Evolutionary conservation across 2,797 vertebrate genomes (phyloP), one percentile per base, ranked within the genome.

Genomic region (Diceros bicornis): DNA sequence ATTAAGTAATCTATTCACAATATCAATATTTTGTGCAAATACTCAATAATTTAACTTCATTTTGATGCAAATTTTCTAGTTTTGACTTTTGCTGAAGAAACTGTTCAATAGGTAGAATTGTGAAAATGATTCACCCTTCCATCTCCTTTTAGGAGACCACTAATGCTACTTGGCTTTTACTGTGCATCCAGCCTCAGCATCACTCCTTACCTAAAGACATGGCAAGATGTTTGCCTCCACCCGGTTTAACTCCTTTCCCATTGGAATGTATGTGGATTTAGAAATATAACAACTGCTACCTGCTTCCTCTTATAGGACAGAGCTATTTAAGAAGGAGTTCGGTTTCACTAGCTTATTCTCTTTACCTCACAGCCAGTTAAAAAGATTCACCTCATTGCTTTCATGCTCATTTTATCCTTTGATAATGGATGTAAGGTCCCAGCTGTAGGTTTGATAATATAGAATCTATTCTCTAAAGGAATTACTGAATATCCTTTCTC

Each of bases 191-290:
- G 14, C 4, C 11, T 90, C 14, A 72, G 81, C 18, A 18, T 25
- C 27, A n/a, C 2, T 59, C 37, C n/a, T n/a, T 57, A 61, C 2
- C 41, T 21, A n/a, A 34, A 61, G 5, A 20, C 20, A 12, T 32
- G 0, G 23, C 0, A 32, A n/a, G 2, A 5, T 14, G 0, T 10
- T 55, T 74, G 27, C 20, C 20, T 62, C 32, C 3, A 37, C 37
- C 55, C 10, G 34, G 3, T 2, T 50, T 37, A 14, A 16, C 3
- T 66, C 5, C 0, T 50, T 44, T 55, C 25, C 1, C 29, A 34
- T 9, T 13, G 50, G 50, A 52, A 16, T 52, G 50, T 52, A 52
- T 16, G 50, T 52, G 50, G 50, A 52, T 52, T 52, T 52, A 52
- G 50, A 52, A 52, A 52, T 52, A 52, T 52, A 52, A 14, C 50